Base-by-base conservation (phyloP, 2,113 vertebrate genomes). In the Platycercus adscitus region DNA sequence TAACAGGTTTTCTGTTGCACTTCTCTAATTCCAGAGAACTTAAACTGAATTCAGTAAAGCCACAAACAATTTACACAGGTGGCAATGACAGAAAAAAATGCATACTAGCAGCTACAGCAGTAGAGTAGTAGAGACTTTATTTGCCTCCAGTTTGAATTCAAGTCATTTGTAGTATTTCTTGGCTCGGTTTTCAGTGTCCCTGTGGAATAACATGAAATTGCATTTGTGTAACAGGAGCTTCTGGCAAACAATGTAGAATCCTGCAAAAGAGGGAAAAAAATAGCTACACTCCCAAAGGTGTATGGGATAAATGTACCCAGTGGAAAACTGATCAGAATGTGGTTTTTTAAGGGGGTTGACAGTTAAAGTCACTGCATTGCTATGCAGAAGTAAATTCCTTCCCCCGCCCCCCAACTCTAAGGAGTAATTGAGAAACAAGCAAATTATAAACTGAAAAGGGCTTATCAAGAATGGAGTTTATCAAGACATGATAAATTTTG, bases 191-290 rank as follows among this genome's bases (percentile, higher is more conserved):
- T 83, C 83, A 72, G 2, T 78, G 35, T 86, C 37, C 39, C 56
- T 37, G 8, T 58, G 72, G 84, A 80, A 93, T 61, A 92, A 75
- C 50, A 55, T 24, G 28, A 79, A 95, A 92, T 71, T 72, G 18
- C n/a, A 31, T 76, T 88, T 88, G 46, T 89, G 94, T 93, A 96
- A 91, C 23, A 68, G 24, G 26, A 96, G 24, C 52, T 81, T 84
- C 82, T 88, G 61, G 64, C 65, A 91, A 95, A 91, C 52, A 88
- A 39, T 50, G 17, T 16, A 58, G 53, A 46, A 3, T 77, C 68
- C 66, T 77, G 23, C 53, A 89, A 81, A 89, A 81, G 28, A 28
- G 19, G 14, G 43, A 2, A 29, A 60, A 91, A 93, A 86, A 79
- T 41, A 69, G 1, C 41, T 65, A 78, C 7, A 41, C 17, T 94